Evolutionary conservation across 2,888 invertebrate species (phyloP).

Genomic region (Caenorhabditis macrosperma): DNA sequence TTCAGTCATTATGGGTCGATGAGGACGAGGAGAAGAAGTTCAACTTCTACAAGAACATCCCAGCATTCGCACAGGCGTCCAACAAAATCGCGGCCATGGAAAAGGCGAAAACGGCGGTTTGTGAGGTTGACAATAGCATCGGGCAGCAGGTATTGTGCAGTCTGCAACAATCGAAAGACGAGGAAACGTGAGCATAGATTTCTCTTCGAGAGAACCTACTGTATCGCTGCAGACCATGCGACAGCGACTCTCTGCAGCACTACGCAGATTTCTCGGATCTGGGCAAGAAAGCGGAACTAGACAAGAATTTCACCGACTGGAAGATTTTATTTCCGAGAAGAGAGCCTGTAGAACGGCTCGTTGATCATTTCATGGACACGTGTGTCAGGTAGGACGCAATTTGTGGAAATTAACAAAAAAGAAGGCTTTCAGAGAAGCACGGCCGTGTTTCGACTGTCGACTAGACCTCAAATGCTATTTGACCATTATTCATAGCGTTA

Average conservation of each 20-base stretch:
- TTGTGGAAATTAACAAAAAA: background rate
- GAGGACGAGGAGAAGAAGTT: conserved; percentile 38
- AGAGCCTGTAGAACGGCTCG: conserved; percentile 35
- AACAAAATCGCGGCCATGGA: conserved; percentile 19
- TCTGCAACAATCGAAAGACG: conserved; percentile 12
- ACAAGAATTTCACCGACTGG: conserved; percentile 32
- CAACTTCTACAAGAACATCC: conserved; percentile 21
- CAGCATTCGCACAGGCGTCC: conserved; percentile 20
- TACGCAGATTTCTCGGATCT: conserved; percentile 22
- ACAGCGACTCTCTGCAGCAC: conserved; percentile 32
- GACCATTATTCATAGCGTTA: conserved; percentile 11
- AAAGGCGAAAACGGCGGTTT: conserved; percentile 16
- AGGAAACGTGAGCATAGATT: conserved; percentile 21
- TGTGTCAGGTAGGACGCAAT: conserved; percentile 36
- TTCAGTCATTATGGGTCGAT: conserved; percentile 28
- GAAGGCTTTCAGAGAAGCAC: conserved; percentile 19
- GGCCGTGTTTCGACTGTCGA: conserved; percentile 35
- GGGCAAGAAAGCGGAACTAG: conserved; percentile 3
- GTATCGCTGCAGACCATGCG: conserved; percentile 13
- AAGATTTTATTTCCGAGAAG: conserved; percentile 24
- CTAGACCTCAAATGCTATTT: conserved; percentile 38
- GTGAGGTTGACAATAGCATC: conserved; percentile 28
- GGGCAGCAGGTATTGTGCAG: conserved; percentile 26
- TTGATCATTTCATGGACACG: conserved; percentile 40
- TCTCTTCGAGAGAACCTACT: background rate